A percentile compares a stretch with the other conserved stretches of the same genome.
These are phyloP conservation scores for silkworm (Bombyx mori) DNA, from an alignment of 1,140 invertebrate genomes.

Conservation along the genomic window DNA sequence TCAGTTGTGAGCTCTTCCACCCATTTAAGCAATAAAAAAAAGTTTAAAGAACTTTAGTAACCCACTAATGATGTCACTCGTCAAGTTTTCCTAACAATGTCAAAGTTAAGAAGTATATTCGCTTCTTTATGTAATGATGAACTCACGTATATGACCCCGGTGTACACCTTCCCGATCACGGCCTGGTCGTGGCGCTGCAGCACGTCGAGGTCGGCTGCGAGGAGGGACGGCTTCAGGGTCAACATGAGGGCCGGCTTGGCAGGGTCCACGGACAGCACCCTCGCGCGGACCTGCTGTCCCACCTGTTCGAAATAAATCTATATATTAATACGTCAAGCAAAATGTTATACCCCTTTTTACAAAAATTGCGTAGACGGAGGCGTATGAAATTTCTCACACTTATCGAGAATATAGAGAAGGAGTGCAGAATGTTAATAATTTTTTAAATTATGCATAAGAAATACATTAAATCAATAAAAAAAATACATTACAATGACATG, in stretches of 20 bases:
- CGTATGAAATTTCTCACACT: too few species aligned
- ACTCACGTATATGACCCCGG: slow-evolving; percentile 69
- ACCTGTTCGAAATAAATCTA: slow-evolving; percentile 25
- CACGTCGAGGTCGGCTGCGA: slow-evolving; percentile 64
- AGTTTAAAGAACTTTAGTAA: too few species aligned
- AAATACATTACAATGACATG: background rate
- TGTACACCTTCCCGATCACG: slow-evolving; percentile 65
- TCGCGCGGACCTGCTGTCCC: slow-evolving; percentile 65
- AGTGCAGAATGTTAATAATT: too few species aligned
- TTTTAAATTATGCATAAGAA: too few species aligned
- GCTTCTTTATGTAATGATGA: background rate
- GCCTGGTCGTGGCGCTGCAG: slow-evolving; percentile 65
- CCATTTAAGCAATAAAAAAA: too few species aligned
- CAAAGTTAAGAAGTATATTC: background rate
- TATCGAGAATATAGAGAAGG: too few species aligned
- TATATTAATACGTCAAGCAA: too few species aligned
- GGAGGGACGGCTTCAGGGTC: slow-evolving; percentile 73
- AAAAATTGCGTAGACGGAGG: too few species aligned
- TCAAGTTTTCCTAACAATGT: background rate
- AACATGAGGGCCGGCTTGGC: slow-evolving; percentile 59
- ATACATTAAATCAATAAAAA: too few species aligned
- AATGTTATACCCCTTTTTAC: too few species aligned
- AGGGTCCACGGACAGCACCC: slow-evolving; percentile 64
- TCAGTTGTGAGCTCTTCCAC: too few species aligned
- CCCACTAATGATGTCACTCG: too few species aligned